These are phyloP conservation scores for Uromys caudimaculatus DNA, from an alignment of 2,797 vertebrate species.

Conservation along the genomic window DNA sequence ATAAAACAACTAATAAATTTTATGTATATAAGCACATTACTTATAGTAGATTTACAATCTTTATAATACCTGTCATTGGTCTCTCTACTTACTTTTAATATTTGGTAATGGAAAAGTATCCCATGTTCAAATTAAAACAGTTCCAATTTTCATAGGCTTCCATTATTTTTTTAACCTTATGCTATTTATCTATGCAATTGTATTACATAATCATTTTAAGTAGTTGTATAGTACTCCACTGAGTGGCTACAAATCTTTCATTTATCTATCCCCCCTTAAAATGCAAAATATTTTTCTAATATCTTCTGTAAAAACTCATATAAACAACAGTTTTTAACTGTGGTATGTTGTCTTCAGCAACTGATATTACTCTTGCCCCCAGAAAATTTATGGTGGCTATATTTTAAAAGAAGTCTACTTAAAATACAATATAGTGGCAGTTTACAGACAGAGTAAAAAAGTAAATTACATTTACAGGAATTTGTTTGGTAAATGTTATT, in stretches of 20 bases:
- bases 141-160: neutral
- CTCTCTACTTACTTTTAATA: neutral
- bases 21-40: neutral
- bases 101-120: neutral
- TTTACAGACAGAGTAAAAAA: neutral
- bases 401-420: neutral
- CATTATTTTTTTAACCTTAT: slow-evolving; percentile 35
- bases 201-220: slow-evolving; percentile 26
- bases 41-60: neutral
- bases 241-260: neutral
- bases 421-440: neutral
- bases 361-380: neutral
- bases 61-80: neutral
- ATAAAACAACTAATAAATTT: slow-evolving; percentile 24
- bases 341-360: neutral
- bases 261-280: neutral
- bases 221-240: slow-evolving; percentile 19
- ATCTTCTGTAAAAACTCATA: neutral
- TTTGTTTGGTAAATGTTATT: neutral
- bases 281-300: neutral
- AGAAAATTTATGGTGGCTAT: neutral
- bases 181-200: neutral
- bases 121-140: neutral
- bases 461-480: neutral
- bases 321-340: neutral